Conservation (phyloP, 2,888 invertebrate species). For the Drosophila yooni region DNA sequence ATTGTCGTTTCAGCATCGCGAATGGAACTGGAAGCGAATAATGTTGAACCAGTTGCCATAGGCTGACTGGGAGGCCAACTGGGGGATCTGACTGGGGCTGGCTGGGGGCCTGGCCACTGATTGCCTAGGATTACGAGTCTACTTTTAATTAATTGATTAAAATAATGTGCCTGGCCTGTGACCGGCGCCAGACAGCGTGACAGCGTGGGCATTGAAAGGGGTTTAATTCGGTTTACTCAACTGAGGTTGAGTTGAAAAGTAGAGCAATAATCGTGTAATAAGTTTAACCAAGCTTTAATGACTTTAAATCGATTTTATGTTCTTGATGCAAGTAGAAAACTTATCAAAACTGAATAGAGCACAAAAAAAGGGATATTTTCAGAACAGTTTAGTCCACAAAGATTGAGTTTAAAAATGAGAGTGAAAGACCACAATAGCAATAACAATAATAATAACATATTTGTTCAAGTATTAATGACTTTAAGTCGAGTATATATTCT, state of each 20-base stretch:
- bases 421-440: background rate
- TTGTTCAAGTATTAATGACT: background rate
- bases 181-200: constrained; percentile 24
- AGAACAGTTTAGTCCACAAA: background rate
- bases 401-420: background rate
- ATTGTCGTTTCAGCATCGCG: constrained; percentile 77
- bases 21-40: constrained; percentile 62
- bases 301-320: background rate
- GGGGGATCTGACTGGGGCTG: constrained; percentile 4
- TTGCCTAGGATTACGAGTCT: constrained; percentile 53
- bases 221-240: constrained; percentile 25
- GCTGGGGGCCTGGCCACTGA: constrained; percentile 17
- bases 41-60: constrained; percentile 9
- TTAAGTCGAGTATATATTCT: background rate
- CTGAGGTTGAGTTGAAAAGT: background rate
- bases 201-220: constrained; percentile 25
- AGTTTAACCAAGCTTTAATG: background rate
- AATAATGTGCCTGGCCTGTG: constrained; percentile 44
- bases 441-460: background rate
- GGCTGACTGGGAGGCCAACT: background rate
- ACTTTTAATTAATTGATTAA: constrained; percentile 77
- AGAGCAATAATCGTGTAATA: background rate
- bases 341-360: background rate
- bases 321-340: background rate
- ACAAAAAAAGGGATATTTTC: background rate